Percentiles rank a stretch among this genome's conserved stretches.
Evolutionary conservation across 1,140 invertebrate species (phyloP).

Genomic region (Zaprionus davidi): DNA sequence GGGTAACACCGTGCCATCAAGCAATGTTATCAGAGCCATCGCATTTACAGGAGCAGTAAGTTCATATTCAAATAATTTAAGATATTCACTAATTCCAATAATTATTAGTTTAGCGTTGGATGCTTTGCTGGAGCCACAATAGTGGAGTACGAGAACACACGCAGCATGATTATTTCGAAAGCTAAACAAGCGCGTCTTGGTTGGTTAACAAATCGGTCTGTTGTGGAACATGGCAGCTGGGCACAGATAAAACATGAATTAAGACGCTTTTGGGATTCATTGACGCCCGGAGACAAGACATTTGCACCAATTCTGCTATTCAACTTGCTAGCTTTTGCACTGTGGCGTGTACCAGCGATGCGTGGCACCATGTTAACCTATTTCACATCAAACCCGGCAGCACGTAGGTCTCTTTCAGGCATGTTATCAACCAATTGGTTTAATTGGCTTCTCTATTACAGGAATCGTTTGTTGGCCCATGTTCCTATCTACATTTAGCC

Average conservation of each 20-base stretch:
- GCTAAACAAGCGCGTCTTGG: slow-evolving; percentile 85
- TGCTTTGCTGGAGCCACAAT: slow-evolving; percentile 91
- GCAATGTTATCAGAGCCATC: slow-evolving; percentile 88
- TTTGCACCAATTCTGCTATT: slow-evolving; percentile 91
- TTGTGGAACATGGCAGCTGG: slow-evolving; percentile 53
- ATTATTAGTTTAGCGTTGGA: slow-evolving; percentile 87
- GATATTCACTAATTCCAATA: background rate
- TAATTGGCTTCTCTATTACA: slow-evolving; percentile 64
- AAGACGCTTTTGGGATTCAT: slow-evolving; percentile 90
- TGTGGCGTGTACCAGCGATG: slow-evolving; percentile 92
- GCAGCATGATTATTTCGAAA: slow-evolving; percentile 87
- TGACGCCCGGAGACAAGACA: slow-evolving; percentile 90
- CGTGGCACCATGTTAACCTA: slow-evolving; percentile 92
- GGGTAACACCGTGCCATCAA: slow-evolving; percentile 81
- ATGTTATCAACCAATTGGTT: slow-evolving; percentile 34
- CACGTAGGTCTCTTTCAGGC: slow-evolving; percentile 86
- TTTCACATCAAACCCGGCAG: slow-evolving; percentile 92
- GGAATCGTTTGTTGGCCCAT: slow-evolving; percentile 92
- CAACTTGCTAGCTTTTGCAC: slow-evolving; percentile 92
- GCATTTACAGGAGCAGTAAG: slow-evolving; percentile 89
- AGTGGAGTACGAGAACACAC: slow-evolving; percentile 94
- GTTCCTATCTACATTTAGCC: slow-evolving; percentile 97
- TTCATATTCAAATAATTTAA: background rate
- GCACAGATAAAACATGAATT: slow-evolving; percentile 68
- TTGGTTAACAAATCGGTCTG: slow-evolving; percentile 78